Evolutionary conservation across 1,140 invertebrate species (phyloP), one percentile per base, ranked within the genome.

Genomic region (Teleogryllus occipitalis): DNA sequence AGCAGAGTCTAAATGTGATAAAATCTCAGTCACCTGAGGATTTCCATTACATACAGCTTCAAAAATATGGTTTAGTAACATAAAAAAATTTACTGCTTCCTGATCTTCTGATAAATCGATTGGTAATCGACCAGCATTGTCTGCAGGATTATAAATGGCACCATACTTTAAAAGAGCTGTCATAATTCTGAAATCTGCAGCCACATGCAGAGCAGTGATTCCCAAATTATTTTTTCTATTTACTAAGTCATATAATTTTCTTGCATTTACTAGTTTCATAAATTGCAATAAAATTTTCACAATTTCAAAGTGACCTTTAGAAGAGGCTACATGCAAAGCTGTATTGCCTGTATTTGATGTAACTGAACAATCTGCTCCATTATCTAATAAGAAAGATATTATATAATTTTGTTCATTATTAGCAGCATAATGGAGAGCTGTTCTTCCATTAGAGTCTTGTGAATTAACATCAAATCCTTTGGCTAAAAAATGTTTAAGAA

Each of bases 151-250:
- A 65, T 65, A 65, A 10, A 7, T 18, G 3, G 54, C 54, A 65
- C 54, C 54, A 65, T 7, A 18, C 2, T 2, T 14, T 18, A 65
- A 18, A 14, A 65, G 18, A 3, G 54, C 54, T 7, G 3, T 65
- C 7, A 7, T 18, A 65, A 65, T 65, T 65, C 18, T 65, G 0
- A 65, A 65, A 65, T 65, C 10, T 65, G 80, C 78, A 80, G 82
- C 83, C 65, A 80, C 79, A 79, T 83, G 82, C 27, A 83, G 18
- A 14, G 82, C 78, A 12, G 82, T 83, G 14, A 75, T 54, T 22
- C 80, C 78, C 6, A 5, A 1, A 39, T 1, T 39, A 5, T 39
- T 39, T 39, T 81, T 77, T 47, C 21, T 78, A 78, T 27, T 78
- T 72, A 47, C 39, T 7, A 73, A 46, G 78, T 84, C 81, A 47